Evolutionary conservation across 2,888 invertebrate species (phyloP).

Genomic region (Pilophorus perplexus): DNA sequence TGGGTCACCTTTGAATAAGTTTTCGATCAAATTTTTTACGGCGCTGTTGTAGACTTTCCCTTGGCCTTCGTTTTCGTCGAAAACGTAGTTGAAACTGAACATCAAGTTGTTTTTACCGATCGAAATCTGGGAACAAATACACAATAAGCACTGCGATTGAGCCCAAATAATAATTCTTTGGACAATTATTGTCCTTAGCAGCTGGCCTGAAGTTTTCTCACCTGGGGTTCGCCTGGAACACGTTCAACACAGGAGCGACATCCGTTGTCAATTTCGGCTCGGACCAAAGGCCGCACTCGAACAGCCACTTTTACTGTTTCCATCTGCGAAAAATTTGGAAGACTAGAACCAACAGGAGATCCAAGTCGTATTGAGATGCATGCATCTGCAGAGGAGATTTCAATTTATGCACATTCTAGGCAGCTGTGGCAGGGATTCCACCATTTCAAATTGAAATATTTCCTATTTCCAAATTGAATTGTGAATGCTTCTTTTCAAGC

Average conservation of each 20-base stretch:
- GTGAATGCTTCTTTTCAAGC: too few species aligned
- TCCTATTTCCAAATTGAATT: too few species aligned
- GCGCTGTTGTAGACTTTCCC: slow-evolving; percentile 70
- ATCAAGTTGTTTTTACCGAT: slow-evolving; percentile 59
- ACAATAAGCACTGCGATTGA: too few species aligned
- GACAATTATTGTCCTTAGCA: neutral
- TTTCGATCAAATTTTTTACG: slow-evolving; percentile 67
- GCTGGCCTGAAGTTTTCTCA: too few species aligned
- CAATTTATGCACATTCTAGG: too few species aligned
- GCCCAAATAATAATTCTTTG: neutral
- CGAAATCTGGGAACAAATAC: slow-evolving; percentile 55
- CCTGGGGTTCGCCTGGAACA: slow-evolving; percentile 64
- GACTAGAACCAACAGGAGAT: too few species aligned
- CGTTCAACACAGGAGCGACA: slow-evolving; percentile 72
- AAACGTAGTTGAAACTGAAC: slow-evolving; percentile 83
- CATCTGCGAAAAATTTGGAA: too few species aligned
- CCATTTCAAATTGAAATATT: too few species aligned
- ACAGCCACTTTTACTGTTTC: slow-evolving; percentile 75
- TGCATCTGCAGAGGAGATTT: too few species aligned
- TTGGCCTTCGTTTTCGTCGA: slow-evolving; percentile 67
- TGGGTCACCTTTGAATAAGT: slow-evolving; percentile 73
- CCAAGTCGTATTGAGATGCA: too few species aligned
- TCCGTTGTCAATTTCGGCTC: slow-evolving; percentile 68
- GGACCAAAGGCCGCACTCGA: slow-evolving; percentile 75
- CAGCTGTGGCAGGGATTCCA: too few species aligned